Conservation (phyloP, 1,140 invertebrate genomes). For the Pogonomyrmex barbatus region DNA sequence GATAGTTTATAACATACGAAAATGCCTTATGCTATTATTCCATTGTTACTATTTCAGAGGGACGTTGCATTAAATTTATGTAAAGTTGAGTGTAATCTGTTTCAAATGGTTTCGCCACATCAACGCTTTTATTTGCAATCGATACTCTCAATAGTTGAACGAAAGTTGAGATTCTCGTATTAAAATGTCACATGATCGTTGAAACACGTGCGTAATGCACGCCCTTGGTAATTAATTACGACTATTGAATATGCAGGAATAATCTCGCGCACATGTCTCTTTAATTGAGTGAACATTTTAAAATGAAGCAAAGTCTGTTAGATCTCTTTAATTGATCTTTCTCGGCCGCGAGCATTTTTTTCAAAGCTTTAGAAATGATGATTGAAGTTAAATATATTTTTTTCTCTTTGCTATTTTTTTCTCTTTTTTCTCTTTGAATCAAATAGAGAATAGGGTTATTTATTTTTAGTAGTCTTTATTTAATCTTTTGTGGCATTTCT, state of each 20-base stretch:
- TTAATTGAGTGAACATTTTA: constrained; percentile 42
- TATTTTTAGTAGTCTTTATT: not conserved
- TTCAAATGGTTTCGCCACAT: not conserved
- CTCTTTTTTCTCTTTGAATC: not conserved
- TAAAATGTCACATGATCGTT: not conserved
- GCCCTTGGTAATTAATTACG: constrained; percentile 31
- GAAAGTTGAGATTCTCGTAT: not conserved
- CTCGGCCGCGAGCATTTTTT: not conserved
- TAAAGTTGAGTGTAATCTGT: not conserved
- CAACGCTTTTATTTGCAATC: not conserved
- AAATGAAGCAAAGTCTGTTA: constrained; percentile 19
- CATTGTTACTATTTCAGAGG: not conserved
- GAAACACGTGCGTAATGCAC: constrained; percentile 12
- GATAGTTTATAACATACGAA: not conserved
- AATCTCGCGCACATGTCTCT: constrained; percentile 4
- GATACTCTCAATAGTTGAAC: not conserved
- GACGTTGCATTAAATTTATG: not conserved
- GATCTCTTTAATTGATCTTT: constrained; percentile 17
- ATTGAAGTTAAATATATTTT: constrained; percentile 17
- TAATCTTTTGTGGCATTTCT: not conserved
- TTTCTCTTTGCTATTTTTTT: too few relatives aligned
- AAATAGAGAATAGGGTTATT: not conserved
- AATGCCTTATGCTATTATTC: not conserved
- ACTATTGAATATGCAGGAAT: constrained; percentile 15
- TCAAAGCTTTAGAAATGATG: constrained; percentile 45